Percentiles rank a stretch among this genome's conserved stretches.
Conservation (phyloP, 1,140 invertebrate species). For the Macrobrachium nipponense region DNA sequence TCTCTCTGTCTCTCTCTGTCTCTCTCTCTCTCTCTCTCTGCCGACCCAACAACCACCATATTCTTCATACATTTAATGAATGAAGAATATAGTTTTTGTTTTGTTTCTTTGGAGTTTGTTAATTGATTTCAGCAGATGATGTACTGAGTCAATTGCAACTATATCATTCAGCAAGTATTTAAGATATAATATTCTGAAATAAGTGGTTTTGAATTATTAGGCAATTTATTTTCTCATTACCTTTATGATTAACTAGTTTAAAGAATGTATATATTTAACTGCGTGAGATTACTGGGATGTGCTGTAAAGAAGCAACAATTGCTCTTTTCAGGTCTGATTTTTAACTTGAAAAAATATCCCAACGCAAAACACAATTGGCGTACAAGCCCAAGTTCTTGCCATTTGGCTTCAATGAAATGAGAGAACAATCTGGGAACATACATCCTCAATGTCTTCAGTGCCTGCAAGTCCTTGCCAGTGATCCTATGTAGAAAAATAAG, state of each 20-base stretch:
- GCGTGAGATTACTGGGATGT: neutral
- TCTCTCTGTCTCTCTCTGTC: neutral
- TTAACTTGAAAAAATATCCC: constrained; percentile 26
- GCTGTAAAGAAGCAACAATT: too few species aligned
- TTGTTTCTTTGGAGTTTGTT: neutral
- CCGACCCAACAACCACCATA: neutral
- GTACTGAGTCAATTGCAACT: neutral
- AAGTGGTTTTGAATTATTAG: neutral
- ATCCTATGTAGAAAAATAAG: constrained; percentile 32
- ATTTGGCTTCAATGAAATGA: constrained; percentile 32
- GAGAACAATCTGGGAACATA: constrained; percentile 35
- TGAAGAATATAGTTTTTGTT: neutral
- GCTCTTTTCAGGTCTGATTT: constrained; percentile 33
- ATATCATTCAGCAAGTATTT: too few species aligned
- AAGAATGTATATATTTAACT: constrained; percentile 7
- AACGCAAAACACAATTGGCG: constrained; percentile 35
- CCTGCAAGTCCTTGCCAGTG: constrained; percentile 43
- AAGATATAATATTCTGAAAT: neutral
- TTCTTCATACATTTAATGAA: too few species aligned
- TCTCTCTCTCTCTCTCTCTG: constrained; percentile 11
- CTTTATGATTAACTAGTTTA: neutral
- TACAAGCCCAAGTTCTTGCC: constrained; percentile 34
- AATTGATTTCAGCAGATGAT: neutral
- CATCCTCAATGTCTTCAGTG: constrained; percentile 22
- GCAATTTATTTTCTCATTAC: neutral